Evolutionary conservation across 2,888 invertebrate species (phyloP), one percentile per base, ranked within the genome.

Genomic region (Gari tellinella): DNA sequence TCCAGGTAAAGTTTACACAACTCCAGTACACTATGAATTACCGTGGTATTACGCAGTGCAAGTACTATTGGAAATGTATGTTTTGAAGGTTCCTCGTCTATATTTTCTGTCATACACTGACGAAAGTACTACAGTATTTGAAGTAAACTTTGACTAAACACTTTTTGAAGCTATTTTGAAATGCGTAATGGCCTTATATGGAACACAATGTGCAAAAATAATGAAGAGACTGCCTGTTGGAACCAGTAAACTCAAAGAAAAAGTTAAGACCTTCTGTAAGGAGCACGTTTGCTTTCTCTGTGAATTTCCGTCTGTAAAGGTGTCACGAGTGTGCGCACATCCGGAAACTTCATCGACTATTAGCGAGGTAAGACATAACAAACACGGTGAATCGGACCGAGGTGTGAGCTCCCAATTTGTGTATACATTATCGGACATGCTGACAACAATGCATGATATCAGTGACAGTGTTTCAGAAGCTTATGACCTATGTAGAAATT

Each of bases 61-160:
- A n/a, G 25, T 62, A 51, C 31, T 72, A 14, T 19, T 43, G 15
- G 76, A 76, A 48, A 76, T 76, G 76, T n/a, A 40, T 23, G 72
- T 55, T 5, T 19, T 72, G 10, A 48, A 64, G 19, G 31, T 41
- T 21, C 17, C 49, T 12, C 8, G 14, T 10, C 26, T 72, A 0
- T 25, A 65, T 2, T 75, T 61, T 58, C 31, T 62, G 2, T 66
- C 65, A 5, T 75, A 66, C 40, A 55, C 75, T 10, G n/a, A 65
- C 25, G 52, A 64, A 56, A 55, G 56, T 38, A 31, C 75, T 2
- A 66, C 66, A 14, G 23, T 75, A 21, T 66, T 66, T 19, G 31
- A 58, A 31, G 15, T 72, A 8, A 40, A 23, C 0, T 31, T 31
- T 60, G 25, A 21, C 21, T 38, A 23, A 48, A 37, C 51, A 5